phyloP scores from a whole-genome alignment of 2,113 vertebrate genomes.

The Cinclus mexicanus region DNA sequence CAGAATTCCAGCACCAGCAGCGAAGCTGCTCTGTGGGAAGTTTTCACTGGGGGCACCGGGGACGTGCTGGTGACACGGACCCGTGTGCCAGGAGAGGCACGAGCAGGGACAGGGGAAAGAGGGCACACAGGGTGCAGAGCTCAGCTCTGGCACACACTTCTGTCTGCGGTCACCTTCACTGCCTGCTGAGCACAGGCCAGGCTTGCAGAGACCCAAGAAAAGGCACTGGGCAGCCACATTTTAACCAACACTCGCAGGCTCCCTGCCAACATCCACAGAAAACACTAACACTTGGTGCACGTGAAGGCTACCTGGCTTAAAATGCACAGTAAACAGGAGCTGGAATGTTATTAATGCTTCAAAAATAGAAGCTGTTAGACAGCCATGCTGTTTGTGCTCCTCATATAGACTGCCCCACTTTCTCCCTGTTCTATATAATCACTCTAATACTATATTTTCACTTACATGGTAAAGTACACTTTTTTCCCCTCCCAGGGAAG shows the following conservation, averaged over 20 bases:
- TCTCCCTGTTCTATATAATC: neutral
- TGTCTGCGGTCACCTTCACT: neutral
- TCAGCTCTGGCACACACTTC: no score
- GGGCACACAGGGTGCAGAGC: no score
- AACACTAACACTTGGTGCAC: neutral
- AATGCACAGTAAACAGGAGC: neutral
- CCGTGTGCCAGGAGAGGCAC: no score
- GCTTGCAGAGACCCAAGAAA: neutral
- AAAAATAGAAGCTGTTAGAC: neutral
- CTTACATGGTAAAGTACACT: neutral
- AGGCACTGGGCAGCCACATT: neutral
- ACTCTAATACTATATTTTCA: neutral
- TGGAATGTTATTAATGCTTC: neutral
- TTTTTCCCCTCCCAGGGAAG: neutral
- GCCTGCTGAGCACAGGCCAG: neutral
- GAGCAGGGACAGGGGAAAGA: no score
- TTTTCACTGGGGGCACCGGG: rapidly evolving
- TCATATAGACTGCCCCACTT: neutral
- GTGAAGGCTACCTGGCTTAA: neutral
- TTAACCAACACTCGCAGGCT: neutral
- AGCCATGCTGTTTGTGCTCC: neutral
- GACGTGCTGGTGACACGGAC: neutral
- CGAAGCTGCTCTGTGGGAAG: rapidly evolving
- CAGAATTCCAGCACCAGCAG: rapidly evolving
- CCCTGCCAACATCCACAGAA: neutral